A percentile compares a stretch with the other conserved stretches of the same genome.
Evolutionary conservation across 1,140 invertebrate genomes (phyloP).

Genomic region (Bombus cullumanus): DNA sequence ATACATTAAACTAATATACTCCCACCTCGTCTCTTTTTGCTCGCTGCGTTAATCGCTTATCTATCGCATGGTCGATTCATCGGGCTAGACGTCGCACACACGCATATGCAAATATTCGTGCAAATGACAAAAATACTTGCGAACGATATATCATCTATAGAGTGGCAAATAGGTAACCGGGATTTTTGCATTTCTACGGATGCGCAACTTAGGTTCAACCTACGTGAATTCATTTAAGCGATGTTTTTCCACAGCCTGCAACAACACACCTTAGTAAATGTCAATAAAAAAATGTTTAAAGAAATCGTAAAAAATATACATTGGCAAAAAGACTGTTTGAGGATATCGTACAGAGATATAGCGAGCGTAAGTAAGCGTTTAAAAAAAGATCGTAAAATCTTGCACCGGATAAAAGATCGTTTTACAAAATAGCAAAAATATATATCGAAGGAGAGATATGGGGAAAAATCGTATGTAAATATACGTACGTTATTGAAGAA

Average conservation of each 20-base stretch:
- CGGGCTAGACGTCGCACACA: neutral
- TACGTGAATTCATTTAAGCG: too few relatives aligned
- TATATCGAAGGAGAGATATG: neutral
- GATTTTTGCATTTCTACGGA: too few relatives aligned
- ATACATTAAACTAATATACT: conserved; percentile 19
- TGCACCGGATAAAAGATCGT: neutral
- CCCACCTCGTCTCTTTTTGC: neutral
- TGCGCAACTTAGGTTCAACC: too few relatives aligned
- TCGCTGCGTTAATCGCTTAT: neutral
- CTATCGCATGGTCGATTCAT: neutral
- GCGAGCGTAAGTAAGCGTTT: neutral
- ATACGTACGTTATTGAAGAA: neutral
- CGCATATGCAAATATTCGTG: neutral
- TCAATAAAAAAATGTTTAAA: neutral
- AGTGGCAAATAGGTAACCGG: neutral
- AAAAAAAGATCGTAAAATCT: neutral
- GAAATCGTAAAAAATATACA: neutral
- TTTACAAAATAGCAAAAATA: neutral
- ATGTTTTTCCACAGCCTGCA: too few relatives aligned
- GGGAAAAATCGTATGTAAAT: neutral
- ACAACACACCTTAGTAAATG: too few relatives aligned
- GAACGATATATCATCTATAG: neutral
- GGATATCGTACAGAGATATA: too few relatives aligned
- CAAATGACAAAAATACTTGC: neutral
- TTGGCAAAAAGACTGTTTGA: too few relatives aligned